Evolutionary conservation across 2,888 invertebrate species (phyloP).

Genomic region (Perizoma affinitatum): DNA sequence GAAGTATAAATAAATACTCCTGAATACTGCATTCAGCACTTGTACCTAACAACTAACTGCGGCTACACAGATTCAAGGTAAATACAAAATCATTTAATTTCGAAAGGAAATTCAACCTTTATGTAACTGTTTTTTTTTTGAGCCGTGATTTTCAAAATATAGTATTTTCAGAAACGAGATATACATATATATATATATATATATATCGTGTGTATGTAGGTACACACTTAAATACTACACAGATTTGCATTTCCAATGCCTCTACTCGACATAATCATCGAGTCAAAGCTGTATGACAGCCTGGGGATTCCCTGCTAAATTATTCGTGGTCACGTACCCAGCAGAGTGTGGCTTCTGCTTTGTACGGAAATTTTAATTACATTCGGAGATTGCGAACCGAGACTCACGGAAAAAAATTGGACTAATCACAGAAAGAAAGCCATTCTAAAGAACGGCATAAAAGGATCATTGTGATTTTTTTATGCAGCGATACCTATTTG

Average conservation of each 20-base stretch:
- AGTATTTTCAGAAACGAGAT: too few species aligned
- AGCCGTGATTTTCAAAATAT: too few species aligned
- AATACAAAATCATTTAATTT: too few species aligned
- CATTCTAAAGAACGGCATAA: conserved; percentile 28
- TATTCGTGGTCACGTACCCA: conserved; percentile 75
- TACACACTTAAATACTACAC: background rate
- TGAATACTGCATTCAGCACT: too few species aligned
- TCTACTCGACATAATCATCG: conserved; percentile 54
- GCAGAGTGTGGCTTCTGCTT: conserved; percentile 66
- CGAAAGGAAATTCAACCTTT: too few species aligned
- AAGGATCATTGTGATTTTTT: conserved; percentile 1
- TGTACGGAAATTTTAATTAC: conserved; percentile 79
- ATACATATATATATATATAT: too few species aligned
- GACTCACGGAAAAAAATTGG: conserved; percentile 31
- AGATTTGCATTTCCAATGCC: conserved; percentile 60
- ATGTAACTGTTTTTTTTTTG: too few species aligned
- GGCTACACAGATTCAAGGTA: too few species aligned
- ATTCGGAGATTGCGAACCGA: conserved; percentile 34
- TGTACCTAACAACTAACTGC: too few species aligned
- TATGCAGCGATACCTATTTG: conserved; percentile 5
- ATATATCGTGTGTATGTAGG: too few species aligned
- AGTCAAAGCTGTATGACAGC: conserved; percentile 66
- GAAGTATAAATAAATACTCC: too few species aligned
- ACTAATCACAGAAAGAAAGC: conserved; percentile 40
- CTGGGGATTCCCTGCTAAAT: conserved; percentile 70